phyloP scores from a whole-genome alignment of 2,113 vertebrate species.

The Copsychus sechellarum region DNA sequence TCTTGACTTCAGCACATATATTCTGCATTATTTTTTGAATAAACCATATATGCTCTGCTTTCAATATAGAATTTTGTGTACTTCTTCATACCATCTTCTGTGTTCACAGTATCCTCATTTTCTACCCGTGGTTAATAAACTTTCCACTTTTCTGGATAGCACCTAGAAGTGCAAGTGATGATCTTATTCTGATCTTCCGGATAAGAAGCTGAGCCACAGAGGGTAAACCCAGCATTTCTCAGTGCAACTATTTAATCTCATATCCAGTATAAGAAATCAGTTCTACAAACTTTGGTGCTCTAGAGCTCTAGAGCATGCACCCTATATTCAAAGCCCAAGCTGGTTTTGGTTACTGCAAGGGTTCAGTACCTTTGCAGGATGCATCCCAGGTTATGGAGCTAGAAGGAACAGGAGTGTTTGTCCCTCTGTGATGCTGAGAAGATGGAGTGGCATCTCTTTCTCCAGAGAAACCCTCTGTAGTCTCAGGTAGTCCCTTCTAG shows the following conservation, averaged over 20 bases:
- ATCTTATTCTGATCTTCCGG: background rate
- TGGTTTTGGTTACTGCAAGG: background rate
- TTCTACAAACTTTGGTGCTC: background rate
- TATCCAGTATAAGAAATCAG: background rate
- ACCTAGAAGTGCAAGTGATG: background rate
- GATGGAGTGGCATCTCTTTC: background rate
- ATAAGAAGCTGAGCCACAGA: background rate
- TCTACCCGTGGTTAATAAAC: background rate
- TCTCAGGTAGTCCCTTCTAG: background rate
- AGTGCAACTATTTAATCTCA: background rate
- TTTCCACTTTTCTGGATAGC: background rate
- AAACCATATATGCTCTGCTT: background rate
- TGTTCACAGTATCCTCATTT: background rate
- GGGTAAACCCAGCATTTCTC: background rate
- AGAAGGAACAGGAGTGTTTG: background rate
- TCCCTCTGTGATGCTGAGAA: background rate
- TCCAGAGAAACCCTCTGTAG: background rate
- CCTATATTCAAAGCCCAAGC: background rate
- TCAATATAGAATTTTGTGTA: background rate
- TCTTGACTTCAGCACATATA: background rate
- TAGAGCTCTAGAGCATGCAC: background rate
- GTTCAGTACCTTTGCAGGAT: background rate
- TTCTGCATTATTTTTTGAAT: background rate
- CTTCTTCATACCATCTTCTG: background rate
- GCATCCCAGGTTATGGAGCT: background rate